Evolutionary conservation across 2,797 vertebrate genomes (phyloP).

Genomic region (Artibeus lituratus): DNA sequence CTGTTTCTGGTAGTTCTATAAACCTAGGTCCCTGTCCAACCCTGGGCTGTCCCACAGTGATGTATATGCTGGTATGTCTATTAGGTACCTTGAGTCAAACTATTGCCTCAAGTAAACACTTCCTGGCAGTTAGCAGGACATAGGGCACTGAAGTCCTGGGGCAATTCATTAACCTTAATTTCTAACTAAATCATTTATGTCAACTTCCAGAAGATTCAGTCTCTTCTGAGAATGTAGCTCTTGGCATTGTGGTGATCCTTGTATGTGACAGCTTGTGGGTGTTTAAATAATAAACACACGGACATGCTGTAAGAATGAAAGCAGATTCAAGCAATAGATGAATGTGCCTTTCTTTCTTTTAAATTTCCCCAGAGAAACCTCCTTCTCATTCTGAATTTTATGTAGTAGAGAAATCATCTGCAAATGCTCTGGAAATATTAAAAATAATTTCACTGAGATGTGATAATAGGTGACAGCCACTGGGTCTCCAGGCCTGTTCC

Average conservation of each 20-base stretch:
- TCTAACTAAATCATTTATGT: neutral
- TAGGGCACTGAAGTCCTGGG: neutral
- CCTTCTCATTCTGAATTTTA: conserved; percentile 45
- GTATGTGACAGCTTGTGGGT: neutral
- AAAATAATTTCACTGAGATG: conserved; percentile 1
- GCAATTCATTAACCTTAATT: neutral
- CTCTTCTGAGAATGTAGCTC: conserved; percentile 22
- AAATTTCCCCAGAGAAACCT: conserved; percentile 30
- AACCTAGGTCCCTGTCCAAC: neutral
- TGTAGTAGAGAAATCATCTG: conserved; percentile 8
- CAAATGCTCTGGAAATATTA: neutral
- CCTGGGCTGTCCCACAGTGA: neutral
- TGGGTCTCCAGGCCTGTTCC: neutral
- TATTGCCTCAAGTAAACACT: neutral
- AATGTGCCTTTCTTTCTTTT: conserved; percentile 37
- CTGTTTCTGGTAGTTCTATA: neutral
- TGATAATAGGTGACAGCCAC: neutral
- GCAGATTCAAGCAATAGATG: conserved; percentile 10
- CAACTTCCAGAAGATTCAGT: neutral
- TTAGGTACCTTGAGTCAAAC: neutral
- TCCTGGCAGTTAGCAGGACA: neutral
- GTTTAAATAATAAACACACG: conserved; percentile 37
- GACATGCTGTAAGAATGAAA: conserved; percentile 33
- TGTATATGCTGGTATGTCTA: neutral
- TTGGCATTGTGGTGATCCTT: neutral